Conservation (phyloP, 2,113 vertebrate species). For the Caranx ignobilis region DNA sequence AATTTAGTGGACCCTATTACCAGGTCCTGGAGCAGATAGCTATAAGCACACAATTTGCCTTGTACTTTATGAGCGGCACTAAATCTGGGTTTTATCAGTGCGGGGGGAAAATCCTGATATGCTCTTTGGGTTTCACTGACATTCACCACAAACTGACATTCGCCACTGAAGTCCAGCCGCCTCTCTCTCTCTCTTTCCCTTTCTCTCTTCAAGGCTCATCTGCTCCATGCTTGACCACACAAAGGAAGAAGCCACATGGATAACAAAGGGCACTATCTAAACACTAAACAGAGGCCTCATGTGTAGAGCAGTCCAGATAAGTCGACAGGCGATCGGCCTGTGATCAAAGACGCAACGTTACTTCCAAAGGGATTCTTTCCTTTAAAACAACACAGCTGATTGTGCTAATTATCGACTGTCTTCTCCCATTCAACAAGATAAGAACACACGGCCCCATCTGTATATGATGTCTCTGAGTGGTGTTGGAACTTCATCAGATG, state of each 20-base stretch:
- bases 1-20: conserved; percentile 72
- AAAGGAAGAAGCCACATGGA: conserved; percentile 57
- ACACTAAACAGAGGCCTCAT: conserved; percentile 65
- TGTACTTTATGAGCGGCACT: conserved; percentile 74
- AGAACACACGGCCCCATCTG: conserved; percentile 11
- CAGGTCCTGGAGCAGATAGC: conserved; percentile 59
- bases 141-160: conserved; percentile 18
- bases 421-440: conserved; percentile 49
- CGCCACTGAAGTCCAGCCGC: conserved; percentile 25
- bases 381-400: conserved; percentile 66
- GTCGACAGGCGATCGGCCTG: conserved; percentile 64
- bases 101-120: conserved; percentile 57
- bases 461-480: conserved; percentile 12
- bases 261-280: conserved; percentile 56
- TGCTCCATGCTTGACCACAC: conserved; percentile 61
- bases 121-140: conserved; percentile 61
- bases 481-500: not conserved
- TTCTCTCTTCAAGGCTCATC: conserved; percentile 58
- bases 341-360: conserved; percentile 68
- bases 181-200: too few species aligned
- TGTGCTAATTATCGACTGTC: conserved; percentile 61
- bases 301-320: conserved; percentile 67
- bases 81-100: conserved; percentile 79
- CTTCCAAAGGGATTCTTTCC: conserved; percentile 56
- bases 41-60: conserved; percentile 75